A percentile compares a stretch with the other conserved stretches of the same genome.
These are phyloP conservation scores for Onychomys torridus DNA, from an alignment of 2,797 vertebrate species.

Conservation along the genomic window DNA sequence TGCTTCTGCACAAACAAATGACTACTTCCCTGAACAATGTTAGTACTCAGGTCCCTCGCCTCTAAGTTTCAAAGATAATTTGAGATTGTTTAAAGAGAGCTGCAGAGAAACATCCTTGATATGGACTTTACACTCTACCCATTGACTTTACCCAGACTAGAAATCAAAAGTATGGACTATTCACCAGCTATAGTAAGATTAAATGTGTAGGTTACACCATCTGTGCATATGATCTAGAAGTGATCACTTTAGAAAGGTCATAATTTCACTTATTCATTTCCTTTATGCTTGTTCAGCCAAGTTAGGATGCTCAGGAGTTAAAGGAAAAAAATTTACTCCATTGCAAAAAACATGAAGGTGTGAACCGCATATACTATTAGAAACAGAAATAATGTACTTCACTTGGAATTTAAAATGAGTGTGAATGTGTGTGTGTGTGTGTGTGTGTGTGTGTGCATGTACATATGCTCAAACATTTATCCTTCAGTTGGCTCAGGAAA, in stretches of 20 bases:
- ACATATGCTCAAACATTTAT: slow-evolving; percentile 2
- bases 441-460: not conserved
- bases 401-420: slow-evolving; percentile 60
- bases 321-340: slow-evolving; percentile 58
- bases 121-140: not conserved
- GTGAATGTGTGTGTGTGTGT: not conserved
- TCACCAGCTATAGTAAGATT: not conserved
- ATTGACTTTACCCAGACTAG: not conserved
- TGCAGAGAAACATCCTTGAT: not conserved
- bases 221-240: not conserved
- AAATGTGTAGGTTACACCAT: not conserved
- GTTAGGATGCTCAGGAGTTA: slow-evolving; percentile 59
- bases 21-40: not conserved
- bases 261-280: not conserved
- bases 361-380: slow-evolving; percentile 71
- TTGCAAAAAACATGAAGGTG: slow-evolving; percentile 71
- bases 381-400: slow-evolving; percentile 73
- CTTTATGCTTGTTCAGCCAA: slow-evolving; percentile 41
- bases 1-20: not conserved
- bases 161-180: not conserved
- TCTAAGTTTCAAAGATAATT: not conserved
- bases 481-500: slow-evolving; percentile 44
- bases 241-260: slow-evolving; percentile 20
- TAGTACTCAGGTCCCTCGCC: not conserved
- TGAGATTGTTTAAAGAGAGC: slow-evolving; percentile 3